A percentile compares a stretch with the other conserved stretches of the same genome.
Evolutionary conservation across 2,797 vertebrate species (phyloP).

Genomic region (Mus caroli): DNA sequence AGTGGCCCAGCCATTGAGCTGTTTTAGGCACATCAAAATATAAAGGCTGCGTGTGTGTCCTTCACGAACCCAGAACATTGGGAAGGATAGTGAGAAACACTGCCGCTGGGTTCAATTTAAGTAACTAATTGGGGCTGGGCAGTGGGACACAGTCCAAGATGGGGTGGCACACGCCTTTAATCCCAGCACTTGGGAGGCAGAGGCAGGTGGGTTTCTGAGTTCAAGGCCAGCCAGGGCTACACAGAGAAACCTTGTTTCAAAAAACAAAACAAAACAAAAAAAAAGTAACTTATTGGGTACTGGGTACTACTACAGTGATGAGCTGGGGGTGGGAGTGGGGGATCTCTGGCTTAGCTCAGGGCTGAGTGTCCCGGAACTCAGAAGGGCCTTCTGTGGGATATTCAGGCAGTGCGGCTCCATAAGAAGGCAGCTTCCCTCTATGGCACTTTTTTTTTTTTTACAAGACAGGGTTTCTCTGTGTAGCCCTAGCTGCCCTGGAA

Average conservation of each 20-base stretch:
- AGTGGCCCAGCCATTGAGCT: neutral
- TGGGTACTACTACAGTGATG: neutral
- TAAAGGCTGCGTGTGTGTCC: neutral
- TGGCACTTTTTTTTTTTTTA: too few relatives aligned
- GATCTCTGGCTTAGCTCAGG: neutral
- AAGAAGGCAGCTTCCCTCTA: neutral
- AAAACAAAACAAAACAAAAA: too few relatives aligned
- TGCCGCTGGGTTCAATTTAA: neutral
- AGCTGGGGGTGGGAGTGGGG: neutral
- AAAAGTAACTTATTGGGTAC: too few relatives aligned
- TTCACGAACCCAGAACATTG: neutral
- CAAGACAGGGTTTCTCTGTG: too few relatives aligned
- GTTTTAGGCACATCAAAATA: neutral
- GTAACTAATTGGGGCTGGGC: neutral
- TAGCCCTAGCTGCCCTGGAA: too few relatives aligned
- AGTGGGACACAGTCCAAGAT: too few relatives aligned
- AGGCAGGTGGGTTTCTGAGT: too few relatives aligned
- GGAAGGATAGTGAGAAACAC: neutral
- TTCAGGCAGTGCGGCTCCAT: neutral
- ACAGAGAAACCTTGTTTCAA: too few relatives aligned
- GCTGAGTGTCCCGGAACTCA: too few relatives aligned
- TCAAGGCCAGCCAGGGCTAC: too few relatives aligned
- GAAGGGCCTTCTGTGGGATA: neutral
- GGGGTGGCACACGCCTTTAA: too few relatives aligned
- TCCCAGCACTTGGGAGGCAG: too few relatives aligned